Base-by-base conservation (phyloP, 2,888 invertebrate species). In the Xestoiulus laeticollis region DNA sequence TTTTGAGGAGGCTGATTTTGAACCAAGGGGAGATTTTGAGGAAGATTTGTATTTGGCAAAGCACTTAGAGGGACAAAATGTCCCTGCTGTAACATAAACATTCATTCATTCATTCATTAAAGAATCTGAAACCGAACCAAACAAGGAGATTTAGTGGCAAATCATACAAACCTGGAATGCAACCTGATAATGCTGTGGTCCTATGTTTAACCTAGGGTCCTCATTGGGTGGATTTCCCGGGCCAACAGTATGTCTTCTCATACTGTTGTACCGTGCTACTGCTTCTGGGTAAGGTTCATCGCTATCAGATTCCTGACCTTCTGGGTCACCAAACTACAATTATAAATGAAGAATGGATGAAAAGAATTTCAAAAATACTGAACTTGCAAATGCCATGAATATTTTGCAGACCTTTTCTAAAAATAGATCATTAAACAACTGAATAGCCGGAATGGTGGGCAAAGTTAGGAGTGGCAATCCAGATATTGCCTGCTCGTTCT, bases 201-300 rank as follows among this genome's bases (percentile, higher is more conserved):
- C 91, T 48, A 91, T 90, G 89, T 91, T 91, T 82, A 91, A 90
- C 48, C 91, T 90, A 6, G 90, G 90, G 89, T 91, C 91, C 88
- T 90, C 88, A 90, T 94, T 95, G 93, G 96, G 96, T 90, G 96
- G 95, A 93, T 98, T 97, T 3, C 97, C 97, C 0, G 97, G 97
- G 0, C 98, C 98, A 0, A 98, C 98, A 0, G 98, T 98, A 92
- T 98, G 98, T 30, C 98, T 93, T 68, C 98, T 93, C 86, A 96
- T 95, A 85, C 96, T 95, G 89, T 92, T 91, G 90, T 92, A 92
- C 6, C 92, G 91, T 4, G 91, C 92, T 87, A 92, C 89, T 4
- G 92, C 92, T 89, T 92, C 92, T 0, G 92, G 92, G 14, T 91
- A 91, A 14, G 90, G 89, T 82, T 92, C 92, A 87, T 92, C 92